Evolutionary conservation across 2,113 vertebrate genomes (phyloP).

Genomic region (Nothocercus nigrocapillus): DNA sequence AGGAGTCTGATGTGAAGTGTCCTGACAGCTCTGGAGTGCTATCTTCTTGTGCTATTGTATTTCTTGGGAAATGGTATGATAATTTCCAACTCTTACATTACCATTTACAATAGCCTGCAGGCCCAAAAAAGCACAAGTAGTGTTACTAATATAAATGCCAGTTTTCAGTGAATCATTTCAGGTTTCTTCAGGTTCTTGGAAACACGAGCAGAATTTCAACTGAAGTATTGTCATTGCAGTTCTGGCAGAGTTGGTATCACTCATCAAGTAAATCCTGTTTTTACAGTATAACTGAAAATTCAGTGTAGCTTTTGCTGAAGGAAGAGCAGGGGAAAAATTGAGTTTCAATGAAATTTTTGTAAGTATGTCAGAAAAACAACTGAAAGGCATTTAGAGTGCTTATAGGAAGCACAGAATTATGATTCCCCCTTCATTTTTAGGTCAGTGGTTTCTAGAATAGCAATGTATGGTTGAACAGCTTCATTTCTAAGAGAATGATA

Average conservation of each 20-base stretch:
- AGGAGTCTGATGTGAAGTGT: background rate
- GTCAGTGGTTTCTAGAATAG: background rate
- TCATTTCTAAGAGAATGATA: background rate
- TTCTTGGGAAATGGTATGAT: background rate
- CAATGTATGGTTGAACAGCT: background rate
- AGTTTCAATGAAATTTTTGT: background rate
- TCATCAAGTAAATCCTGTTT: background rate
- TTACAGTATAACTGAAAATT: background rate
- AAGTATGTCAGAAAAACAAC: background rate
- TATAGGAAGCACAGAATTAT: background rate
- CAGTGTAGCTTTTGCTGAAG: background rate
- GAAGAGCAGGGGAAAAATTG: background rate
- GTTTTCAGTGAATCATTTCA: background rate
- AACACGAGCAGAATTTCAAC: background rate
- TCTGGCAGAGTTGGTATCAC: background rate
- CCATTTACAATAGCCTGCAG: background rate
- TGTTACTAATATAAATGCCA: background rate
- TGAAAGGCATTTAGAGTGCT: background rate
- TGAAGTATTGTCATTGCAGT: background rate
- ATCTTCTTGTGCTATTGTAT: background rate
- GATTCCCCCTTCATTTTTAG: background rate
- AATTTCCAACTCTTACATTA: background rate
- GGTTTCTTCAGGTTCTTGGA: background rate
- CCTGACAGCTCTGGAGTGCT: background rate
- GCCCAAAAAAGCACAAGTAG: background rate